phyloP scores from a whole-genome alignment of 2,797 vertebrate genomes.

The Otus scops region DNA sequence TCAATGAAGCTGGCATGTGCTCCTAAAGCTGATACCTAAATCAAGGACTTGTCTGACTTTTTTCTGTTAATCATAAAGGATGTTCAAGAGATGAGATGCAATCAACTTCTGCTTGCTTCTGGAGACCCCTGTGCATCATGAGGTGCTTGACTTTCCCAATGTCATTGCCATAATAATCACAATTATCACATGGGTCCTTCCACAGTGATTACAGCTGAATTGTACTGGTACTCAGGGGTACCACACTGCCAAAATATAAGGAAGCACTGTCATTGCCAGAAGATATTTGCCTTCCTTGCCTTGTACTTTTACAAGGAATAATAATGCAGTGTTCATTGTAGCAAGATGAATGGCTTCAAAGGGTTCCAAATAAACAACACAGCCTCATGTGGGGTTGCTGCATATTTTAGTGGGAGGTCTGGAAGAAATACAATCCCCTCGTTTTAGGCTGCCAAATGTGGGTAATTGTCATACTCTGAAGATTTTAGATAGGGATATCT shows the following conservation, averaged over 20 bases:
- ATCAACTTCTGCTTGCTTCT: neutral
- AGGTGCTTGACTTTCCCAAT: neutral
- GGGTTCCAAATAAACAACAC: neutral
- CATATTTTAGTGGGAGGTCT: neutral
- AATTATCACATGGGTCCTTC: neutral
- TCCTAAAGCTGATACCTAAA: neutral
- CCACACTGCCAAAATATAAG: neutral
- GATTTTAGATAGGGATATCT: neutral
- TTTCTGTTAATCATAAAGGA: neutral
- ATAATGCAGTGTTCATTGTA: neutral
- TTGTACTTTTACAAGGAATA: neutral
- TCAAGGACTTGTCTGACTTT: neutral
- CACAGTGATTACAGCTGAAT: neutral
- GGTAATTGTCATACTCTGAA: neutral
- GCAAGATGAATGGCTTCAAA: slow-evolving; percentile 2
- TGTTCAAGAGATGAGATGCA: neutral
- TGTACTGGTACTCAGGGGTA: neutral
- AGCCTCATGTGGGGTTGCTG: neutral
- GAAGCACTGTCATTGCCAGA: neutral
- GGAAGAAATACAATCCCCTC: neutral
- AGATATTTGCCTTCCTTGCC: neutral
- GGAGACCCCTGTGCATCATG: neutral
- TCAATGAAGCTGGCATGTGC: neutral
- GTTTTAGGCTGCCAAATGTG: neutral
- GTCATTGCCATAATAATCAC: neutral